Base-by-base conservation (phyloP, 2,888 invertebrate species). In the Falcaria lacertinaria region DNA sequence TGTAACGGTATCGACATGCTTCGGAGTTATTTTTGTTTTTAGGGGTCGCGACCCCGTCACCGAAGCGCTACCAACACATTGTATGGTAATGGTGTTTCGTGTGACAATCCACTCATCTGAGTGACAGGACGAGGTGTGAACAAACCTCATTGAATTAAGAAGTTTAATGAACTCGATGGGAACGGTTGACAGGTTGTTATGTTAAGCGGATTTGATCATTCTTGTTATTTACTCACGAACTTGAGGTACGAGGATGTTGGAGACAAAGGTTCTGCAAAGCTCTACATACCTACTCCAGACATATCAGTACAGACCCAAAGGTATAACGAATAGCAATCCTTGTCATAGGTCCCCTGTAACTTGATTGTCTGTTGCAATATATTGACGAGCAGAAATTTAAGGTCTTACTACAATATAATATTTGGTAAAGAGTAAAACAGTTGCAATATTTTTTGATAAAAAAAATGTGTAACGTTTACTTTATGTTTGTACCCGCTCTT, bases 61-160 rank as follows among this genome's bases (percentile, higher is more conserved):
- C 54, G 53, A 48, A 58, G 57, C 62, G 87, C 88, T 87, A 85
- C 88, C 70, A 72, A 59, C 60, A 73, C 79, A 88, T 88, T 88
- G 88, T 88, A 87, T 88, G 88, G 58, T 84, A 88, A 88, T 87
- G 65, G 67, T 61, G 70, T 70, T 69, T 63, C 64, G 65, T 52
- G 62, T 50, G 55, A 63, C 60, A 64, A 65, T 57, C 58, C 71
- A 64, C 58, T 59, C 65, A 54, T 40, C 42, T 34, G 34, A 43
- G 41, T 43, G 46, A 45, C 47, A 47, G 28, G 46, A 42, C 48
- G 50, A 54, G 54, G 54, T 61, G 60, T 62, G 59, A 59, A 63
- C 52, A 46, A 52, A 45, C 52, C 60, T 59, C 64, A 61, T 68
- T 60, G 60, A 58, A 48, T 71, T 66, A 60, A 58, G 48, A 57